These are phyloP conservation scores for Aphis gossypii DNA, from an alignment of 1,140 invertebrate genomes.

Conservation along the genomic window DNA sequence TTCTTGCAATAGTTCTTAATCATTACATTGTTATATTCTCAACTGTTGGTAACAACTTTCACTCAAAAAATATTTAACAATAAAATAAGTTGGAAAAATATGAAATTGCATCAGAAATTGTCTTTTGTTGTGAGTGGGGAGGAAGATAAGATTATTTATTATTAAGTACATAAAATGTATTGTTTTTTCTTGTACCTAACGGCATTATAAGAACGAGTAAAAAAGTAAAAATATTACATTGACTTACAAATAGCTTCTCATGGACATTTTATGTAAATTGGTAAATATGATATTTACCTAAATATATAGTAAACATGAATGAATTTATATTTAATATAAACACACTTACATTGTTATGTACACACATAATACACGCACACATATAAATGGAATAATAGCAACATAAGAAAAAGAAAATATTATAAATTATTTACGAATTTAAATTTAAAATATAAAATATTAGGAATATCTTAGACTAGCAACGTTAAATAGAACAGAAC, in stretches of 20 bases:
- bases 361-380: slow-evolving; percentile 58
- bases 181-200: slow-evolving; percentile 29
- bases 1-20: not conserved
- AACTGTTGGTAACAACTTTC: slow-evolving; percentile 20
- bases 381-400: slow-evolving; percentile 56
- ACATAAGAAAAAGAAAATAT: slow-evolving; percentile 52
- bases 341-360: slow-evolving; percentile 51
- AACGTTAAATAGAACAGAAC: slow-evolving; percentile 56
- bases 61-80: slow-evolving; percentile 37
- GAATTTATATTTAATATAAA: slow-evolving; percentile 48
- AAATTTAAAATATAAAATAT: slow-evolving; percentile 53
- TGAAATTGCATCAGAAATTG: slow-evolving; percentile 11
- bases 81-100: not conserved
- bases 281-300: slow-evolving; percentile 46
- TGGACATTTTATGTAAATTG: slow-evolving; percentile 21
- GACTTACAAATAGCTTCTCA: slow-evolving; percentile 36
- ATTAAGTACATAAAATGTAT: slow-evolving; percentile 28
- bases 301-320: slow-evolving; percentile 24
- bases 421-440: slow-evolving; percentile 52
- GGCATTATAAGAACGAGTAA: slow-evolving; percentile 31
- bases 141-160: not conserved
- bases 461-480: slow-evolving; percentile 58
- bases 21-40: not conserved
- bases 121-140: not conserved
- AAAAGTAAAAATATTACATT: slow-evolving; percentile 53